Evolutionary conservation across 2,888 invertebrate genomes (phyloP).

Genomic region (Aelia acuminata): DNA sequence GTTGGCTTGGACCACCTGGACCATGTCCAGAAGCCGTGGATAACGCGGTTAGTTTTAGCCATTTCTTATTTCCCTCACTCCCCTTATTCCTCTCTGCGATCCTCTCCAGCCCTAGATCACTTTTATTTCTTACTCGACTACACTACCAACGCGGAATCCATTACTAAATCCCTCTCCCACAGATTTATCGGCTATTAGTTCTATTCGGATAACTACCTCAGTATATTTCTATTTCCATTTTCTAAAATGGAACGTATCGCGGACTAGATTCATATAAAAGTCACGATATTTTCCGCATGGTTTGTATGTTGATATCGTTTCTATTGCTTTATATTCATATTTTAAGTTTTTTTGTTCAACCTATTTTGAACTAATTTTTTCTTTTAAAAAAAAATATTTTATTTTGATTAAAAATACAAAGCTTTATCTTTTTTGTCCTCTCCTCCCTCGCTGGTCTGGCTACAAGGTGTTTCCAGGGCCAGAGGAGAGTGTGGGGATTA

Average conservation of each 20-base stretch:
- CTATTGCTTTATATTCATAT: background rate
- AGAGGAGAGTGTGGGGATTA: no score
- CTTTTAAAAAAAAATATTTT: no score
- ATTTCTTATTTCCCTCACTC: constrained; percentile 4
- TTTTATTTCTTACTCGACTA: constrained; percentile 8
- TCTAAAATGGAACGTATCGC: background rate
- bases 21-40: constrained; percentile 45
- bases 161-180: background rate
- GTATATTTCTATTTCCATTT: constrained; percentile 18
- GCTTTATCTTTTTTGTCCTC: no score
- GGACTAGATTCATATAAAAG: background rate
- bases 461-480: no score
- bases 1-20: background rate
- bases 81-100: constrained; percentile 13
- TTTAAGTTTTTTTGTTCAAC: no score
- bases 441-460: no score
- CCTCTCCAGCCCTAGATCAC: background rate
- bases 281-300: background rate
- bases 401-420: no score
- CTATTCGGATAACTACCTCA: background rate
- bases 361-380: no score
- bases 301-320: background rate
- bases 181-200: constrained; percentile 43
- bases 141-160: background rate
- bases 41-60: constrained; percentile 39